Evolutionary conservation across 2,888 invertebrate species (phyloP), one percentile per base, ranked within the genome.

Genomic region (Thelaira solivaga): DNA sequence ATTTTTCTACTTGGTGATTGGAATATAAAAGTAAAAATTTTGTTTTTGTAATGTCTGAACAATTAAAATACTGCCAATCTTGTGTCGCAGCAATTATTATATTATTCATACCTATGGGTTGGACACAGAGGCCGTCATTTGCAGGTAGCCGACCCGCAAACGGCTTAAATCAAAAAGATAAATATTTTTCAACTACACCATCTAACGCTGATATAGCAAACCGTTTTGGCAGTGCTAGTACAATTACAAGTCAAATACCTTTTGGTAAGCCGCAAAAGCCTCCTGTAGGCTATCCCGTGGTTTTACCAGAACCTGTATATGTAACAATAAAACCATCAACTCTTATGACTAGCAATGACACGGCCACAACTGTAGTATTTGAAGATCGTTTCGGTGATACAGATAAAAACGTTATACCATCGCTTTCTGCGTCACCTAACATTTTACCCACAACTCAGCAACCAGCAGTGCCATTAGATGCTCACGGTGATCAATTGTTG

Each of bases 101-200:
- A 43, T 65, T 73, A 34, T 16, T 51, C 36, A 69, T 68, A 11
- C 41, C 80, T 18, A 13, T 67, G 29, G 34, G 65, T 24, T 47
- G 29, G 64, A 84, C 83, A 7, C 94, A 94, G 85, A 90, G 94
- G 22, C 92, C 93, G 0, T 91, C 91, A 53, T 94, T 92, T 84
- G 93, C 93, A 4, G 92, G 92, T 7, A 83, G 87, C 1, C 87
- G 89, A 6, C 90, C 92, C 0, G 90, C 92, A 0, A 91, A 91
- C 18, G 93, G 92, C n/a, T 83, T 85, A 13, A 85, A 71, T 43
- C 91, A 91, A 79, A 93, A 93, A 68, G 90, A 90, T 51, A 88
- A 91, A 34, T 91, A 90, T 57, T 85, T 82, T 24, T 83, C 81
- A 2, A 81, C 83, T 8, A 53, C 72, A 16, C 78, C 82, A 4